These are phyloP conservation scores for Brachyptera risi DNA, from an alignment of 2,888 invertebrate species.

Conservation along the genomic window DNA sequence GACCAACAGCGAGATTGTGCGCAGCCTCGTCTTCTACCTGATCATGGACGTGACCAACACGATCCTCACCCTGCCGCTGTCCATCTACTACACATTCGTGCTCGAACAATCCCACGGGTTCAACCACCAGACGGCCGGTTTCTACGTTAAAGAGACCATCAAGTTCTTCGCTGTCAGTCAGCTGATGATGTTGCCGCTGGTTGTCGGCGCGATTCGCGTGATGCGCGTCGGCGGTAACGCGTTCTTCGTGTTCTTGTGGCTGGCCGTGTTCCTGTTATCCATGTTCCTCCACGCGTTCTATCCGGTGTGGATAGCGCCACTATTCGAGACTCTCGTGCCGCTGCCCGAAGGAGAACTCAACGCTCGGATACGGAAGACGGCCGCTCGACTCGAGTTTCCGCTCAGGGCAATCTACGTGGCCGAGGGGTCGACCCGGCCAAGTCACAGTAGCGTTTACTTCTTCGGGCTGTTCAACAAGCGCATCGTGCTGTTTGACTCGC, in stretches of 20 bases:
- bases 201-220: conserved; percentile 73
- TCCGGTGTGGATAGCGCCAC: no score
- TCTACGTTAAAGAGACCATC: conserved; percentile 88
- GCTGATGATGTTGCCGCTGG: conserved; percentile 73
- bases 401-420: no score
- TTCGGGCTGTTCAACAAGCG: no score
- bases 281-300: no score
- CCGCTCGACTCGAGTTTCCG: no score
- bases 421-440: no score
- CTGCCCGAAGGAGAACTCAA: no score
- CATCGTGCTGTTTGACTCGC: no score
- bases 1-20: conserved; percentile 65
- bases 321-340: no score
- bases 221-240: conserved; percentile 87
- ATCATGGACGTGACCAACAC: conserved; percentile 65
- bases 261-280: conserved; percentile 77
- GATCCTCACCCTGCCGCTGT: conserved; percentile 74
- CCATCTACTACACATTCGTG: conserved; percentile 85
- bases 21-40: conserved; percentile 77
- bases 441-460: no score
- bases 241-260: conserved; percentile 95
- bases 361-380: no score
- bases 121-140: conserved; percentile 87
- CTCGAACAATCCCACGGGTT: conserved; percentile 96
- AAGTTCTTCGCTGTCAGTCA: conserved; percentile 78